Conservation (phyloP, 2,113 vertebrate genomes). For the Corythaeola cristata region DNA sequence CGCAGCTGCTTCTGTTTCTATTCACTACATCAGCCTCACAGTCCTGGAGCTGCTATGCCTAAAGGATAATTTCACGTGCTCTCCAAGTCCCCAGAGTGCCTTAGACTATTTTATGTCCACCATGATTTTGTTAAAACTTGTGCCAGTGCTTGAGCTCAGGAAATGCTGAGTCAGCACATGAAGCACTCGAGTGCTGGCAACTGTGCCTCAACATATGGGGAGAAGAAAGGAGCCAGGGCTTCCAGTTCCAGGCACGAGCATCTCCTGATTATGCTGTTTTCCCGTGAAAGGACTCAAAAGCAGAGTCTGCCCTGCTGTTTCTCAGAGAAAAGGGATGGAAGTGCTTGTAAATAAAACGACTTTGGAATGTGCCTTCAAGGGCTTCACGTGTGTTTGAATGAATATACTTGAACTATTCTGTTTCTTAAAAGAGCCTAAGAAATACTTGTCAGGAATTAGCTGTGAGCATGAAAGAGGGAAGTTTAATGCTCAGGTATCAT, state of each 20-base stretch:
- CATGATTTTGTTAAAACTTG: background rate
- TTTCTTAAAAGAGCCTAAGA: background rate
- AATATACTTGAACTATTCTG: background rate
- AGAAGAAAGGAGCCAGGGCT: background rate
- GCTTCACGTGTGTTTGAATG: background rate
- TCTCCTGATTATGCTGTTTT: background rate
- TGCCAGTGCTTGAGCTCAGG: background rate
- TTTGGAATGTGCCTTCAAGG: background rate
- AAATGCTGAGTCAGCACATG: background rate
- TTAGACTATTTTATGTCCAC: background rate
- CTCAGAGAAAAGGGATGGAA: background rate
- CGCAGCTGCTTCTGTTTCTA: background rate
- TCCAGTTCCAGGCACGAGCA: fast-evolving
- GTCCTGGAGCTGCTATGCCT: background rate
- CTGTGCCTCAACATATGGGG: fast-evolving
- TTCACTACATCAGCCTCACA: background rate
- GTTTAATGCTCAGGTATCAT: background rate
- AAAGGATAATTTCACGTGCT: background rate
- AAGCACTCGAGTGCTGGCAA: background rate
- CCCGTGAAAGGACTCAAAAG: background rate
- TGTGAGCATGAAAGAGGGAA: background rate
- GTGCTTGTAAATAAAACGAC: background rate
- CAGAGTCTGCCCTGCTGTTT: background rate
- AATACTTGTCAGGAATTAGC: background rate
- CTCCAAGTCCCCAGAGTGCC: background rate